Conservation (phyloP, 2,888 invertebrate species). For the Keiferia lycopersicella region DNA sequence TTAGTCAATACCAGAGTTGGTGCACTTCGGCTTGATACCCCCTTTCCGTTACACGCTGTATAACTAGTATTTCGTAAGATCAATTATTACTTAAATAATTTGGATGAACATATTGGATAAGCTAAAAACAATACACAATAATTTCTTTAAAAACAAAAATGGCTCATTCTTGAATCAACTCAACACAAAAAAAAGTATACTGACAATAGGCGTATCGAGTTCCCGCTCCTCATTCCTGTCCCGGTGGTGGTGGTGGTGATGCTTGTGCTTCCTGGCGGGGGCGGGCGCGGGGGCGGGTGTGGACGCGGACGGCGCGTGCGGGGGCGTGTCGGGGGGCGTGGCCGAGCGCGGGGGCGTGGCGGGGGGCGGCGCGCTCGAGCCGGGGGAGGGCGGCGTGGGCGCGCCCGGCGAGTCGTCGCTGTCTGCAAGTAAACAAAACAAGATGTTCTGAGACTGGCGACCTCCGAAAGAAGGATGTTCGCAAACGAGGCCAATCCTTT, state of each 20-base stretch:
- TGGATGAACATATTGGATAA: no score
- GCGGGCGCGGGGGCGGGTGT: constrained; percentile 30
- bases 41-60: no score
- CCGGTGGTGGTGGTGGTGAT: constrained; percentile 23
- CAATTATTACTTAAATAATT: no score
- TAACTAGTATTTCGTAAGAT: no score
- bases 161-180: no score
- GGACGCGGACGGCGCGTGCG: constrained; percentile 31
- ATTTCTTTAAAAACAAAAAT: no score
- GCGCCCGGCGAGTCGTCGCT: constrained; percentile 22
- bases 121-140: no score
- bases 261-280: constrained; percentile 37
- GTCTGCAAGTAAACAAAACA: background rate
- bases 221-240: background rate
- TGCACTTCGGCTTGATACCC: no score
- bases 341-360: constrained; percentile 16
- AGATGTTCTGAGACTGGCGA: no score
- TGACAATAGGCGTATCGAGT: constrained; percentile 5
- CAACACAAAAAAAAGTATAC: background rate
- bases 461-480: no score
- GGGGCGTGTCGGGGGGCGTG: constrained; percentile 32
- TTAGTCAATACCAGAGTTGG: no score
- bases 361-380: constrained; percentile 29
- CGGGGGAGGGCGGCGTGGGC: constrained; percentile 22
- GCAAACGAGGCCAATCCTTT: no score